Base-by-base conservation (phyloP, 2,113 vertebrate genomes). In the Ranitomeya imitator region DNA sequence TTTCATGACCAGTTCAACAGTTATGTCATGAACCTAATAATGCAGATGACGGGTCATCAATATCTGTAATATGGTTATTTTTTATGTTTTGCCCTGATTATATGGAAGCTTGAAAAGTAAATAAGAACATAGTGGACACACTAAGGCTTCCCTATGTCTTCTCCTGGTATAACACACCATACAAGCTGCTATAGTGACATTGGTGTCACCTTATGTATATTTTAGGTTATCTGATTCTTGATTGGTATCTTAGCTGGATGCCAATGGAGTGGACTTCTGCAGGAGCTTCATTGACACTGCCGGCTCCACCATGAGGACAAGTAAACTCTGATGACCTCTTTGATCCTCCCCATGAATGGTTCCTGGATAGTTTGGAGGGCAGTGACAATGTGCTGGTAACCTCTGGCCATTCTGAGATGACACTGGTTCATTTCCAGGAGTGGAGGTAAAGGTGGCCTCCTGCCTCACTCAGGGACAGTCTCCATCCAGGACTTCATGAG, bases 321-420 rank as follows among this genome's bases (percentile, higher is more conserved):
- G 91, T 87, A 93, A 93, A 91, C 91, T 90, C 73, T 82, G 90
- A 88, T 92, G 92, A 94, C 93, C 93, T 91, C 94, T 96, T 96
- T 95, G 96, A 95, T 96, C 93, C 78, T 55, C 19, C 52, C 65
- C 79, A 88, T 95, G 93, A 95, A 95, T 94, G 93, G 93, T 90
- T 90, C 92, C 88, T 15, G 37, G 93, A 94, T 93, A 93, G 94
- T 93, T 93, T 15, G 45, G 93, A 94, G 93, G 93, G 94, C 93
- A 95, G 92, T 95, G 95, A 96, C 96, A 94, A 94, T 95, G 95
- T 95, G 94, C 93, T 92, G 92, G 90, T 98, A 96, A 98, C 97
- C 96, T 96, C 94, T 97, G 96, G 93, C 93, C 93, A 92, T 94
- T 94, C 84, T 88, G 89, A 86, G 93, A 93, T 94, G 95, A 94